Conservation (phyloP, 2,113 vertebrate species). For the Taxidea taxus region DNA sequence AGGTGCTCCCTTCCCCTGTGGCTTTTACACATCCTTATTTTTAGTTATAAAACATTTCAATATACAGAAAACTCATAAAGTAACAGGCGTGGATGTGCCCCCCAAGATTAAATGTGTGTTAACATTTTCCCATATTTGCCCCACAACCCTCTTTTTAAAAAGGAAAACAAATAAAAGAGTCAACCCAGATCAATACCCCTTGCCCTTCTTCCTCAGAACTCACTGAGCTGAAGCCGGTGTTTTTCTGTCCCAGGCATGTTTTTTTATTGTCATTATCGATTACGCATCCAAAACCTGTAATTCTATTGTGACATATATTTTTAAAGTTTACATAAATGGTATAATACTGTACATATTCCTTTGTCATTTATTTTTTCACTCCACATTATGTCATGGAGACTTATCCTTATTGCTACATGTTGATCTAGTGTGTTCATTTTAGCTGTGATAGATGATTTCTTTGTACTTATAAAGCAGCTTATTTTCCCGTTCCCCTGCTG, state of each 20-base stretch:
- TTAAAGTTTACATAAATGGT: not conserved
- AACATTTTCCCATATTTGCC: not conserved
- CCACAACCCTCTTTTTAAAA: not conserved
- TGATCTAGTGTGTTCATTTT: not conserved
- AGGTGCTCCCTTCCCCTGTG: no score
- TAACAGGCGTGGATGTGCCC: not conserved
- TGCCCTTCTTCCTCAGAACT: not conserved
- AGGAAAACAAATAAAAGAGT: not conserved
- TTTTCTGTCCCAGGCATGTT: not conserved
- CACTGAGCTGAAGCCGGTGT: not conserved
- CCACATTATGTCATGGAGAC: not conserved
- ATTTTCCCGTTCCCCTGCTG: not conserved
- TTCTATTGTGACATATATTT: not conserved
- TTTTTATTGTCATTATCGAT: not conserved
- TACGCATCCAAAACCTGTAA: not conserved
- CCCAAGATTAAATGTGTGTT: not conserved
- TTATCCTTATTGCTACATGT: not conserved
- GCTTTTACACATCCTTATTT: not conserved
- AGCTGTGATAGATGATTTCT: not conserved
- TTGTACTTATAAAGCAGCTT: not conserved
- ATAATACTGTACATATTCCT: not conserved
- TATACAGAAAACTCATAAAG: not conserved
- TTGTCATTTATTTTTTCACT: conserved; percentile 1
- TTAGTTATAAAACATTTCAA: not conserved
- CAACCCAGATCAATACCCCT: not conserved